Evolutionary conservation across 2,888 invertebrate genomes (phyloP).

Genomic region (Morpho achilles): DNA sequence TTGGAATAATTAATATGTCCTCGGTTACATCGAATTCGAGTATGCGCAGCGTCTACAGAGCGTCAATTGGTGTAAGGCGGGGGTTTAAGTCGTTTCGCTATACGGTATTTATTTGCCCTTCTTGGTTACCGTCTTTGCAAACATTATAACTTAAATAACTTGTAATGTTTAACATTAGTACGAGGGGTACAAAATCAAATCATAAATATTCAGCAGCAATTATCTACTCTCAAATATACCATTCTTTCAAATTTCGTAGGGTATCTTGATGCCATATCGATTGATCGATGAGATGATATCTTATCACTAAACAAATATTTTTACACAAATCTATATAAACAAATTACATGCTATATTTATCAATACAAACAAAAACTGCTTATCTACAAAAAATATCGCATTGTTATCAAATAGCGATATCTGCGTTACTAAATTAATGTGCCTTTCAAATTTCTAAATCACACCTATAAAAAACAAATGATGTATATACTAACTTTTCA

Average conservation of each 20-base stretch:
- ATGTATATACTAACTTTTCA: too few species aligned
- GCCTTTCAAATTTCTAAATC: too few species aligned
- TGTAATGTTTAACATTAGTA: too few species aligned
- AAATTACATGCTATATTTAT: neutral
- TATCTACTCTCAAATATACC: too few species aligned
- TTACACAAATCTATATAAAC: conserved; percentile 6
- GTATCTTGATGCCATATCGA: neutral
- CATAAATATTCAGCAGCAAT: too few species aligned
- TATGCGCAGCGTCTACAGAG: conserved; percentile 71
- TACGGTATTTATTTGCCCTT: conserved; percentile 54
- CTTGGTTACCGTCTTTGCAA: neutral
- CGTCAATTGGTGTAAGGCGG: conserved; percentile 68
- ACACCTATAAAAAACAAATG: too few species aligned
- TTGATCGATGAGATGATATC: conserved; percentile 8
- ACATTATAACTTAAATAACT: too few species aligned
- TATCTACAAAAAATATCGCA: too few species aligned
- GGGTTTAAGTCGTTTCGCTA: conserved; percentile 74
- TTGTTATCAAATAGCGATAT: too few species aligned
- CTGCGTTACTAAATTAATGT: too few species aligned
- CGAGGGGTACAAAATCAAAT: too few species aligned
- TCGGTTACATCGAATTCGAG: conserved; percentile 69
- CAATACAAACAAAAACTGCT: neutral
- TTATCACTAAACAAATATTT: conserved; percentile 1
- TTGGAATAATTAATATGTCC: conserved; percentile 60
- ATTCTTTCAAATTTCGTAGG: too few species aligned